Evolutionary conservation across 2,113 vertebrate species (phyloP).

Genomic region (Passer montanus): DNA sequence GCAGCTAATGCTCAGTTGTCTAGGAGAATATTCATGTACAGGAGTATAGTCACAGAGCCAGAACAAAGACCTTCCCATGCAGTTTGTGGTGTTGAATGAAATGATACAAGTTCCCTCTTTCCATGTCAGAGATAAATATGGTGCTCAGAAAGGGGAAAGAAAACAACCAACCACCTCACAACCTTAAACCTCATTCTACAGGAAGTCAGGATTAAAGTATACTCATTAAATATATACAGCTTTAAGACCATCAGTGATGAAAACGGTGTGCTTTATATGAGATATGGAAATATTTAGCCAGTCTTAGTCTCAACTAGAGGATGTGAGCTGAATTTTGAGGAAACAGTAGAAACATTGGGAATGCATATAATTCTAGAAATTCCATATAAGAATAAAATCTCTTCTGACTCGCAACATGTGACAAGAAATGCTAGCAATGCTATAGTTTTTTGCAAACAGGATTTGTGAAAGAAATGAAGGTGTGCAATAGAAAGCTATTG

Average conservation of each 20-base stretch:
- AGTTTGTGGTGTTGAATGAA: not conserved
- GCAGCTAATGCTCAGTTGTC: not conserved
- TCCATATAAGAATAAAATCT: not conserved
- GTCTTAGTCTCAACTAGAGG: not conserved
- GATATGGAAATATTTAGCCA: not conserved
- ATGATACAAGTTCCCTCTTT: not conserved
- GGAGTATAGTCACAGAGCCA: not conserved
- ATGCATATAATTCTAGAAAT: not conserved
- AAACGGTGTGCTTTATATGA: not conserved
- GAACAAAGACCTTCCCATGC: not conserved
- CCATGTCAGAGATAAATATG: not conserved
- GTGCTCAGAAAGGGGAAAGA: not conserved
- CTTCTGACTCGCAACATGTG: not conserved
- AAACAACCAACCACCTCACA: not conserved
- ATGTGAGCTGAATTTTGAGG: not conserved
- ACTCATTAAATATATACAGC: not conserved
- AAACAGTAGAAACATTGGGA: not conserved
- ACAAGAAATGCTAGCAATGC: not conserved
- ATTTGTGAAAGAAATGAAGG: not conserved
- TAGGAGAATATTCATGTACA: constrained; percentile 7
- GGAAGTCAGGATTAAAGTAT: not conserved
- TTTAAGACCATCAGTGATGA: not conserved
- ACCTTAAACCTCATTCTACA: not conserved
- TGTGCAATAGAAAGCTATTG: not conserved
- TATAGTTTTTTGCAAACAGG: not conserved